Conservation (phyloP, 2,888 invertebrate species). For the Pyrrhosoma nymphula region DNA sequence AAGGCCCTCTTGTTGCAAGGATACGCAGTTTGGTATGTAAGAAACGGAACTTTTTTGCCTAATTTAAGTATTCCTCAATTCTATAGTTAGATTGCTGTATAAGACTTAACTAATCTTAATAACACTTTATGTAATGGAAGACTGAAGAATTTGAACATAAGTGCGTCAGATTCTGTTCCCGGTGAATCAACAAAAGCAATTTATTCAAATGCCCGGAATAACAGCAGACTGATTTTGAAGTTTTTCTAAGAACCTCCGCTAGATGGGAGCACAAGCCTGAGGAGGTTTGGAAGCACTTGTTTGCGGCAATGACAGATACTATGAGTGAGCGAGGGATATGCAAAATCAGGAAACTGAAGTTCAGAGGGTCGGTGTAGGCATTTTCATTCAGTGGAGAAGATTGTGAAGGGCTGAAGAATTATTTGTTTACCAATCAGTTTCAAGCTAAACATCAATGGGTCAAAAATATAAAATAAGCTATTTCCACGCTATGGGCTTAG, state of each 20-base stretch:
- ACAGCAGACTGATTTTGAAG: neutral
- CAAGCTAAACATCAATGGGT: neutral
- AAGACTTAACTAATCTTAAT: too few species aligned
- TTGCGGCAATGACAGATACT: neutral
- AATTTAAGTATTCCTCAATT: too few species aligned
- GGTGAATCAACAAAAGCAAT: too few species aligned
- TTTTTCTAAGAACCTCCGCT: neutral
- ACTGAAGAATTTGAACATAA: too few species aligned
- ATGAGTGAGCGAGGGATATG: neutral
- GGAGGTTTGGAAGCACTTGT: neutral
- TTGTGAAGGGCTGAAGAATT: neutral
- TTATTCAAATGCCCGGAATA: too few species aligned
- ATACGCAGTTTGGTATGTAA: too few species aligned
- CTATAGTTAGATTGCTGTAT: too few species aligned
- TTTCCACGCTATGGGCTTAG: conserved; percentile 77
- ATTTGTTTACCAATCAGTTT: neutral
- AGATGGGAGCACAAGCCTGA: neutral
- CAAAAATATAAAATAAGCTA: conserved; percentile 77
- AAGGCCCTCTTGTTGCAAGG: too few species aligned
- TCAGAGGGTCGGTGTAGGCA: neutral
- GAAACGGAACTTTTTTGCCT: too few species aligned
- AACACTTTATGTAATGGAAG: too few species aligned
- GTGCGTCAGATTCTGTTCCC: too few species aligned
- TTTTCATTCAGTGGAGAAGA: neutral
- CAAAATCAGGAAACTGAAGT: neutral